Evolutionary conservation across 2,113 vertebrate genomes (phyloP), one percentile per base, ranked within the genome.

Genomic region (Bucco capensis): DNA sequence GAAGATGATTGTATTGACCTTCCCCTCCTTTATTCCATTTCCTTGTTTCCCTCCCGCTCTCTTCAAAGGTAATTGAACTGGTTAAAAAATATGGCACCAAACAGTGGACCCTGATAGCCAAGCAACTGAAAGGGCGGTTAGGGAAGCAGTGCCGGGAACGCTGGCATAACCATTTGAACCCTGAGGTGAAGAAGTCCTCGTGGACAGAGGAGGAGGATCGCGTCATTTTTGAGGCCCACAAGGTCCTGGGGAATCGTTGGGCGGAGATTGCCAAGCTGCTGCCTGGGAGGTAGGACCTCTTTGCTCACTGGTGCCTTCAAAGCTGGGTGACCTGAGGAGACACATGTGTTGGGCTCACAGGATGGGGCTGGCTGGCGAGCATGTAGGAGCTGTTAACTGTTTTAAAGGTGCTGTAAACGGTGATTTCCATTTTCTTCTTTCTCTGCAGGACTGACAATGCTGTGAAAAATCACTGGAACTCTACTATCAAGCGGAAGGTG

Each of bases 401-500:
- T 80, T 62, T 76, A 21, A 64, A 74, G 35, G 47, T 74, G 38
- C 44, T 86, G 9, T 8, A n/a, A 70, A 31, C 40, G 25, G 18
- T 50, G 53, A 13, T 56, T 82, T 47, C 21, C 56, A 1, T n/a
- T 69, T 57, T 19, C 28, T 62, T 60, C 46, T 27, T 56, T 62
- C 93, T 89, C 57, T 74, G 56, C 89, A 99, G 99, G 94, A 99
- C 99, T 0, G 99, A 99, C 94, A 99, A 99, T 30, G 99, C 99
- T 14, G 99, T 99, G 93, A 99, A 99, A 95, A 99, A 99, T 94
- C 99, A 99, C 96, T 99, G 99, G 99, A 99, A 99, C 91, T 99
- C 99, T 2, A 99, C 99, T 44, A 99, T 99, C 92, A 99, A 99
- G 88, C 97, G 99, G 60, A 99, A 99, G 56, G 97, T 99, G 87